Evolutionary conservation across 1,140 invertebrate genomes (phyloP).

Genomic region (Ceratina japonica): DNA sequence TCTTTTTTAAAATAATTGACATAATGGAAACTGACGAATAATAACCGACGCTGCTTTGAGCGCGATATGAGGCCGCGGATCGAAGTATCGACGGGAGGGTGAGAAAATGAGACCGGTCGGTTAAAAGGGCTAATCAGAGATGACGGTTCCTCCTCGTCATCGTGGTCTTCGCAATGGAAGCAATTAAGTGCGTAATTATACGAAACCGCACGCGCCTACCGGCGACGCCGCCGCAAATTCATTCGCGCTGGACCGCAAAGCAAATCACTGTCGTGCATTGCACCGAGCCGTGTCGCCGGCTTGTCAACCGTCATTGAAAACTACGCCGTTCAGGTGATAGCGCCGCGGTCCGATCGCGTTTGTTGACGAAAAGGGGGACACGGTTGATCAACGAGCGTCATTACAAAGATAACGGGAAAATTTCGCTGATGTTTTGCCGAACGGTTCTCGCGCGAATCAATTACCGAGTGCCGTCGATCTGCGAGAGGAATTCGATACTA

Average conservation of each 20-base stretch:
- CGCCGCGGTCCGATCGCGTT: background rate
- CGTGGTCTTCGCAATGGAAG: slow-evolving; percentile 67
- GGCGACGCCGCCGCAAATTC: slow-evolving; percentile 64
- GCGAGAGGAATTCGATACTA: too few relatives aligned
- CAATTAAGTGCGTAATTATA: slow-evolving; percentile 75
- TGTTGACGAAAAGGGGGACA: background rate
- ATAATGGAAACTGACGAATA: background rate
- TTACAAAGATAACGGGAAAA: too few relatives aligned
- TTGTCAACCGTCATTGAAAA: slow-evolving; percentile 59
- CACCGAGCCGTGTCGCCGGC: slow-evolving; percentile 35
- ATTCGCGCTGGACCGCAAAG: slow-evolving; percentile 72
- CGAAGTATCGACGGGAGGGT: too few relatives aligned
- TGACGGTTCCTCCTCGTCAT: slow-evolving; percentile 57
- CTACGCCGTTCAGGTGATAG: slow-evolving; percentile 48
- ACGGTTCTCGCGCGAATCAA: too few relatives aligned
- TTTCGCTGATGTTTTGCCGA: too few relatives aligned
- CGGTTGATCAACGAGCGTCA: background rate
- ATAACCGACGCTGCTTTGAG: background rate
- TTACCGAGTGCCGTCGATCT: too few relatives aligned
- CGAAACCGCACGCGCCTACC: slow-evolving; percentile 64
- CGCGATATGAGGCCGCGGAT: background rate
- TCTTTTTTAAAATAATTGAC: too few relatives aligned
- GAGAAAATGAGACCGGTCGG: slow-evolving; percentile 44
- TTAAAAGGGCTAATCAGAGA: slow-evolving; percentile 52
- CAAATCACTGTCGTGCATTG: slow-evolving; percentile 70